phyloP scores from a whole-genome alignment of 2,113 vertebrate genomes.

The Chelonoidis abingdonii region DNA sequence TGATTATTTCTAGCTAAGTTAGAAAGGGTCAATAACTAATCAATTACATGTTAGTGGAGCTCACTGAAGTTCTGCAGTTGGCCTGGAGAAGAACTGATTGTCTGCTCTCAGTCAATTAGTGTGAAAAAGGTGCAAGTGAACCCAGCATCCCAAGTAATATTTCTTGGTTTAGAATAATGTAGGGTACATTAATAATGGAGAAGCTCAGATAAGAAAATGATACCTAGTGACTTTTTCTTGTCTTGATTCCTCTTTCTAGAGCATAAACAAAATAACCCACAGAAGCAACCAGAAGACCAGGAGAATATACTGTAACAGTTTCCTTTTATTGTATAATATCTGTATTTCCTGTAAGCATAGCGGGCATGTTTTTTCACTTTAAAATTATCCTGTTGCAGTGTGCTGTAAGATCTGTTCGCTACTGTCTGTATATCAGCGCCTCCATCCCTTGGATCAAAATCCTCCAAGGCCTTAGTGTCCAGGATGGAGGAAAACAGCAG shows the following conservation, averaged over 20 bases:
- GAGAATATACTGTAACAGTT: conserved; percentile 41
- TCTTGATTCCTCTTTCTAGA: conserved; percentile 27
- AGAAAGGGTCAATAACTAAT: not conserved
- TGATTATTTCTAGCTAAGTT: not conserved
- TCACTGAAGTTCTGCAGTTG: not conserved
- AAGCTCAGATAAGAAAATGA: not conserved
- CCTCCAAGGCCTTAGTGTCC: conserved; percentile 55
- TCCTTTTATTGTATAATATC: conserved; percentile 39
- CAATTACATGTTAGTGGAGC: not conserved
- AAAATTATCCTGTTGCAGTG: conserved; percentile 9
- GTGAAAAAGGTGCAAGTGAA: not conserved
- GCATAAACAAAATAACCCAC: conserved; percentile 37
- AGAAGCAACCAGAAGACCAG: conserved; percentile 35
- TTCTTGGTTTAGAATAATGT: not conserved
- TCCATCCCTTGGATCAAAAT: conserved; percentile 12
- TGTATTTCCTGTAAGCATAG: conserved; percentile 17
- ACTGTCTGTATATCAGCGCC: conserved; percentile 42
- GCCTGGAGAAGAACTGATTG: not conserved
- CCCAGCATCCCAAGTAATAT: not conserved
- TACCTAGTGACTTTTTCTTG: conserved; percentile 12
- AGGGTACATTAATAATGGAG: not conserved
- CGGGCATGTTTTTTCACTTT: conserved; percentile 57
- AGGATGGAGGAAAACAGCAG: conserved; percentile 38
- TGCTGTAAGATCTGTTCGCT: conserved; percentile 40
- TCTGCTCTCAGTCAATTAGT: not conserved